Conservation (phyloP, 2,113 vertebrate genomes). For the Martes martes region DNA sequence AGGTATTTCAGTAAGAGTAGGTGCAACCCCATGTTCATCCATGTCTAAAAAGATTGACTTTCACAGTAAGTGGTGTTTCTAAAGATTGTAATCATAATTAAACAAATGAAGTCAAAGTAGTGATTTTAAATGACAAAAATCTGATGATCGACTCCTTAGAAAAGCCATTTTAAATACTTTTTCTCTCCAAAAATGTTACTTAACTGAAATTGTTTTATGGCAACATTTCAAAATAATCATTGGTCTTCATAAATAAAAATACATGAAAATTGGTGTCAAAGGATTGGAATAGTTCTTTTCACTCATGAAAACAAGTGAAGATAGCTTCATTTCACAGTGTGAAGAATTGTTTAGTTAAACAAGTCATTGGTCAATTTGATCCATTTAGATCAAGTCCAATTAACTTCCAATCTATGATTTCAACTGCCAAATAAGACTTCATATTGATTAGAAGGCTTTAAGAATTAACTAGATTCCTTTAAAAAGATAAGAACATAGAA, state of each 20-base stretch:
- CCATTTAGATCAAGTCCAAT: neutral
- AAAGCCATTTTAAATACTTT: neutral
- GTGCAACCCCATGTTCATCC: slow-evolving; percentile 85
- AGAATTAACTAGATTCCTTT: neutral
- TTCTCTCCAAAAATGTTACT: neutral
- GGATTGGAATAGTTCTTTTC: neutral
- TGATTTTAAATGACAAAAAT: slow-evolving; percentile 9
- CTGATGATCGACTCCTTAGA: neutral
- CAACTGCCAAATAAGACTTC: neutral
- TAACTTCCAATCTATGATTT: neutral
- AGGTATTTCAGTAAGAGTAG: slow-evolving; percentile 84
- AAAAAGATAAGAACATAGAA: neutral
- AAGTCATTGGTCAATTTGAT: slow-evolving; percentile 11
- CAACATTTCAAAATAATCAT: slow-evolving; percentile 1
- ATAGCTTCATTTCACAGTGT: neutral
- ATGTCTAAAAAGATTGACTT: slow-evolving; percentile 79
- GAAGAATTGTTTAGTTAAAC: slow-evolving; percentile 15
- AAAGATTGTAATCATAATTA: neutral
- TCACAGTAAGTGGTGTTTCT: slow-evolving; percentile 57
- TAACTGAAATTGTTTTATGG: neutral
- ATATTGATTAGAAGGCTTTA: neutral
- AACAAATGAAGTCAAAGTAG: neutral
- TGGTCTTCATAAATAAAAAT: neutral
- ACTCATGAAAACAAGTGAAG: neutral
- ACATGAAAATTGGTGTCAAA: neutral